Base-by-base conservation (phyloP, 2,797 vertebrate species). In the Scolopax bukidnonensis region DNA sequence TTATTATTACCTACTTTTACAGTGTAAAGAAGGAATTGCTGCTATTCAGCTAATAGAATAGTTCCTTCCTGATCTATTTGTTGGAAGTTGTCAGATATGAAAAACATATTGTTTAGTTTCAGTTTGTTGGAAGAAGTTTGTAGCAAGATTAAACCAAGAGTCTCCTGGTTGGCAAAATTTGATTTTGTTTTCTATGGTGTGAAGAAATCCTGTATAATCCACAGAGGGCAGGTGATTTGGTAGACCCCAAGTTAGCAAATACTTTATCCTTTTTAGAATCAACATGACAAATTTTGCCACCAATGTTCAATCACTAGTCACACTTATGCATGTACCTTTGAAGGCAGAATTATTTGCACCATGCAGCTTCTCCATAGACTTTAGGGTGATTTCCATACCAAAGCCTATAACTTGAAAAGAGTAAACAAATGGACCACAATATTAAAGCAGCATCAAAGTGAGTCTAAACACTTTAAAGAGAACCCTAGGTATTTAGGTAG, bases 171-270 rank as follows among this genome's bases (percentile, higher is more conserved):
- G 57, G 53, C 20, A 89, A 60, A 64, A 11, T 80, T 77, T 84
- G 85, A 93, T 71, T 53, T 74, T 60, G 51, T 83, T 85, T 85
- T 59, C 76, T 61, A 15, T 79, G n/a, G 48, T 43, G 75, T 71
- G 56, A 89, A 87, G 75, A 93, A 95, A 93, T 82, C 73, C 50
- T 84, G 16, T 87, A 57, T 80, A 75, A 71, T 59, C 67, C 70
- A 79, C 12, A 64, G 78, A 73, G 16, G 21, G 20, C 53, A 70
- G 33, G 41, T 80, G 73, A 78, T 88, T 95, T 84, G 54, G 57
- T 61, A 81, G 41, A 81, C 59, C 41, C 11, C 51, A 71, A 75
- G 24, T 33, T 28, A 87, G 50, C 21, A 84, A 78, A 73, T 59
- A 50, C 57, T 95, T 86, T 9, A 73, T 90, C n/a, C 30, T 59